Evolutionary conservation across 2,113 vertebrate genomes (phyloP).

Genomic region (Oncorhynchus kisutch): DNA sequence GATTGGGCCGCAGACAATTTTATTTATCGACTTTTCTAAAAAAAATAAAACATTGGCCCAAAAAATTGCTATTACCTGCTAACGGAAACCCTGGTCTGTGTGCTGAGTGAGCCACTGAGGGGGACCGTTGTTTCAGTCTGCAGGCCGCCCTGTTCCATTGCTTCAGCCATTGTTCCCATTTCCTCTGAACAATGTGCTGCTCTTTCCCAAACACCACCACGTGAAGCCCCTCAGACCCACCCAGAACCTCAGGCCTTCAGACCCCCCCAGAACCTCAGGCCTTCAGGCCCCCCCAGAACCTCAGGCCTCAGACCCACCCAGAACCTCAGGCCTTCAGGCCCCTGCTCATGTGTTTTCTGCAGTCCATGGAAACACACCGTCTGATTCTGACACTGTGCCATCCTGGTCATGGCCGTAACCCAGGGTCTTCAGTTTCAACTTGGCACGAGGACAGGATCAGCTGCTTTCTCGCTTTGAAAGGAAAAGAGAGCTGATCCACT

Average conservation of each 20-base stretch:
- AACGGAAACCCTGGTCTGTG: neutral
- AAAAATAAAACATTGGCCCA: too few relatives aligned
- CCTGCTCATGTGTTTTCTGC: neutral
- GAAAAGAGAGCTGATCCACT: neutral
- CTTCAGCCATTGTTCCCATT: slow-evolving; percentile 38
- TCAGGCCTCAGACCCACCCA: too few relatives aligned
- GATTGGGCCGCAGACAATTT: too few relatives aligned
- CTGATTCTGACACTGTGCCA: neutral
- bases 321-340: neutral
- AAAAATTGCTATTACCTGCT: too few relatives aligned
- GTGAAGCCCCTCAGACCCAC: neutral
- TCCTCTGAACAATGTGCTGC: slow-evolving; percentile 32
- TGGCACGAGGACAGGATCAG: neutral
- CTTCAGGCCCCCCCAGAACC: too few relatives aligned
- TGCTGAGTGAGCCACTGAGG: neutral
- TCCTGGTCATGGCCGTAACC: neutral
- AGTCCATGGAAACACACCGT: neutral
- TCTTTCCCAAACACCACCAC: slow-evolving; percentile 18
- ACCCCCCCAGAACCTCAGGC: too few relatives aligned
- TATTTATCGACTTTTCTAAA: too few relatives aligned
- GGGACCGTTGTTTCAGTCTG: slow-evolving; percentile 36
- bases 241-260: too few relatives aligned
- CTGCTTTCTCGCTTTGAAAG: neutral
- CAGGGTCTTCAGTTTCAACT: neutral
- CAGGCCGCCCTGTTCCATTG: slow-evolving; percentile 16